These are phyloP conservation scores for Perdix hodgsoniae DNA, from an alignment of 2,797 vertebrate genomes.

Conservation along the genomic window DNA sequence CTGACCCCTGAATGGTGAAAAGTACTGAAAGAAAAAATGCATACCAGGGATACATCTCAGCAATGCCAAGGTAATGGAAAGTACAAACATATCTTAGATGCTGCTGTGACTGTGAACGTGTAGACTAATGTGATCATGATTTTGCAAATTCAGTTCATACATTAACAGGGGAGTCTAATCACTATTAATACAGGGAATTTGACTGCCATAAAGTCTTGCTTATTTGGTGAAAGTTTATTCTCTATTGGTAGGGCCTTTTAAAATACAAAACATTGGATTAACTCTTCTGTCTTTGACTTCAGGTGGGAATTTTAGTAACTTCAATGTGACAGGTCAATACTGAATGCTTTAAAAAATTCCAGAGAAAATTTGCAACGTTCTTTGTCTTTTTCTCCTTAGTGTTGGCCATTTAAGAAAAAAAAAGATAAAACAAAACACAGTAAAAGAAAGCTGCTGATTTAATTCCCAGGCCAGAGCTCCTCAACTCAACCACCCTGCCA, in stretches of 20 bases:
- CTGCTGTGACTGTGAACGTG: fast-evolving
- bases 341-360: not conserved
- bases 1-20: not conserved
- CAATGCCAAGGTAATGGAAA: fast-evolving
- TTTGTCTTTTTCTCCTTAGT: not conserved
- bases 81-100: not conserved
- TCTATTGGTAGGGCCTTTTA: not conserved
- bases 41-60: fast-evolving
- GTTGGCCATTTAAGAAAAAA: not conserved
- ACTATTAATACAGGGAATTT: not conserved
- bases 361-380: not conserved
- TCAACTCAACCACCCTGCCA: conserved; percentile 37
- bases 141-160: not conserved
- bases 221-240: not conserved
- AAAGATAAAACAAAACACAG: conserved; percentile 16
- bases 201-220: not conserved
- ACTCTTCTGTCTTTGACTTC: not conserved
- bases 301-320: not conserved
- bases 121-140: not conserved
- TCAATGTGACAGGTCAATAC: not conserved
- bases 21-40: not conserved
- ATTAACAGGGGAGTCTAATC: fast-evolving
- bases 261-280: not conserved
- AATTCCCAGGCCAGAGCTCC: conserved; percentile 34
- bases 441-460: conserved; percentile 31